Evolutionary conservation across 2,797 vertebrate species (phyloP).

Genomic region (Sternotherus odoratus): DNA sequence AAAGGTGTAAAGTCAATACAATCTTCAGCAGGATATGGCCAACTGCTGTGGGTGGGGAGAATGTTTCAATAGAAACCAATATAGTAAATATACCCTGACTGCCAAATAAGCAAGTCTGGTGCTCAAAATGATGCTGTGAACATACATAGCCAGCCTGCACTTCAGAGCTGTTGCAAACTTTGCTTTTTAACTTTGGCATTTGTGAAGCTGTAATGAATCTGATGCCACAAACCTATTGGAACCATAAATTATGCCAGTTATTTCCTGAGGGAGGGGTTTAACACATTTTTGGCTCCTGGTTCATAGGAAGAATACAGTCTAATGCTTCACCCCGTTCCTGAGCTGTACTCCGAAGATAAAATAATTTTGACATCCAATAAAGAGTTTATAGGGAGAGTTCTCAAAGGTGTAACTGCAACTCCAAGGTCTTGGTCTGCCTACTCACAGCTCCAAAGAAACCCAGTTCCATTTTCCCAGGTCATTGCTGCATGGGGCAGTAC

Average conservation of each 20-base stretch:
- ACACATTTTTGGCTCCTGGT: conserved; percentile 11
- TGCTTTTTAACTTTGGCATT: background rate
- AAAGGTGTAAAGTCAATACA: background rate
- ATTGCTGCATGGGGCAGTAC: background rate
- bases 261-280: background rate
- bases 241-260: background rate
- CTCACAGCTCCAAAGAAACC: background rate
- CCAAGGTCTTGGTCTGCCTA: conserved; percentile 23
- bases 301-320: conserved; percentile 8
- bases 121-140: accelerated
- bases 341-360: conserved; percentile 53
- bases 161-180: background rate
- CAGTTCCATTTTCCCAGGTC: background rate
- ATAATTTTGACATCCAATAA: conserved; percentile 14
- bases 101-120: accelerated
- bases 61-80: background rate
- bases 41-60: background rate
- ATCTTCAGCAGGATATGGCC: background rate
- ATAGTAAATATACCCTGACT: background rate
- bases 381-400: conserved; percentile 37
- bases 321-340: conserved; percentile 62
- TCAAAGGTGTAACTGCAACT: conserved; percentile 50
- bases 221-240: accelerated
- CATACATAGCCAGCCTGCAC: accelerated
- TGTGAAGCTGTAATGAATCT: accelerated